Percentiles rank a stretch among this genome's conserved stretches.
Evolutionary conservation across 2,888 invertebrate genomes (phyloP).

Genomic region (Syritta pipiens): DNA sequence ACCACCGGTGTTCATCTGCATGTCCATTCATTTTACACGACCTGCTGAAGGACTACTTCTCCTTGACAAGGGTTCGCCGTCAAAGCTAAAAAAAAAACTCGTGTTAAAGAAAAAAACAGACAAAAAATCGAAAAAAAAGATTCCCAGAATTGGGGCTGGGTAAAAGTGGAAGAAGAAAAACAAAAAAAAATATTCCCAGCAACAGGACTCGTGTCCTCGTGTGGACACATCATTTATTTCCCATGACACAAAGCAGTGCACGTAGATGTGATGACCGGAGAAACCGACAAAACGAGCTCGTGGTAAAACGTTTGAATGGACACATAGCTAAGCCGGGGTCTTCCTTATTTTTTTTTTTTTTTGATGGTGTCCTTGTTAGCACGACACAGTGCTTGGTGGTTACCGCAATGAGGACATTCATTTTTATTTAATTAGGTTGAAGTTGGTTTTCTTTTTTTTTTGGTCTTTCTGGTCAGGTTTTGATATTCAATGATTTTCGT

Average conservation of each 20-base stretch:
- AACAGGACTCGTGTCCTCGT: slow-evolving; percentile 38
- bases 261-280: slow-evolving; percentile 5
- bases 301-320: slow-evolving; percentile 41
- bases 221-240: slow-evolving; percentile 48
- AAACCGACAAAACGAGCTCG: slow-evolving; percentile 13
- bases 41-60: no score
- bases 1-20: neutral
- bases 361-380: slow-evolving; percentile 28
- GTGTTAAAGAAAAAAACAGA: slow-evolving; percentile 5
- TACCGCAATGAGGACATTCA: slow-evolving; percentile 57
- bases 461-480: no score
- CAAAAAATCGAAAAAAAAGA: neutral
- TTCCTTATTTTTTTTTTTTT: neutral
- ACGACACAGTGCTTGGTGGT: slow-evolving; percentile 25
- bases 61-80: slow-evolving; percentile 2
- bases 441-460: slow-evolving; percentile 8
- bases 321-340: neutral
- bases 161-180: neutral
- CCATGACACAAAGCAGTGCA: slow-evolving; percentile 20
- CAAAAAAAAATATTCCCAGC: slow-evolving; percentile 10
- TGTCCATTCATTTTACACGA: neutral
- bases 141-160: no score
- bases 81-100: neutral
- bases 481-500: no score
- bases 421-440: slow-evolving; percentile 55